phyloP scores from a whole-genome alignment of 2,888 invertebrate species.

The Helicoverpa assulta region DNA sequence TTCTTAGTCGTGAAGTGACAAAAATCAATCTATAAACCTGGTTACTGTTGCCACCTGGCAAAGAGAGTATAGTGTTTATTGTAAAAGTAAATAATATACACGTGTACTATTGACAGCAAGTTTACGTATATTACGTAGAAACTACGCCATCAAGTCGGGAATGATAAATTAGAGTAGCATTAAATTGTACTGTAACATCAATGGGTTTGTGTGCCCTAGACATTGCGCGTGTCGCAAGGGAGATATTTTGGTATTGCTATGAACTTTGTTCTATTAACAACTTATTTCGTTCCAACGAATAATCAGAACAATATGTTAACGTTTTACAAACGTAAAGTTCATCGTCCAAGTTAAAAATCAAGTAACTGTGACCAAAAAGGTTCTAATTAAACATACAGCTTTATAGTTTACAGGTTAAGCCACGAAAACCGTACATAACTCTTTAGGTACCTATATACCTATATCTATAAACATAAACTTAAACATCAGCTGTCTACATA shows the following conservation, averaged over 20 bases:
- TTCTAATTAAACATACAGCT: no score
- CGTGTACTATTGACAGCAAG: conserved; percentile 1
- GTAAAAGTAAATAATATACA: conserved; percentile 33
- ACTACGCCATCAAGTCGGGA: conserved; percentile 27
- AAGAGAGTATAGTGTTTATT: conserved; percentile 8
- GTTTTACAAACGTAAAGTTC: no score
- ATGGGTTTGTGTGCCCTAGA: conserved; percentile 12
- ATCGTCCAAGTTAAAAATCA: no score
- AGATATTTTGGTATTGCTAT: conserved; percentile 15
- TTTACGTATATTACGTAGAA: conserved; percentile 5
- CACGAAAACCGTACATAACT: no score
- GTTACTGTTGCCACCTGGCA: conserved; percentile 14
- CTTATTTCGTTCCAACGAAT: background rate
- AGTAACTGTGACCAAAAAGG: no score
- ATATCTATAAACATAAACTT: conserved; percentile 2
- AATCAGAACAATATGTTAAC: no score
- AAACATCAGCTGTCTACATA: conserved; percentile 22
- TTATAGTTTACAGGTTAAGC: no score
- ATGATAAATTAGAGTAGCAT: conserved; percentile 30
- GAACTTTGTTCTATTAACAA: conserved; percentile 4
- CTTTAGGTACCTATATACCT: background rate
- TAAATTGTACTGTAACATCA: conserved; percentile 23
- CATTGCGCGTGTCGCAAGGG: conserved; percentile 9
- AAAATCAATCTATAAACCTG: conserved; percentile 23
- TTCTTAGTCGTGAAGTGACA: background rate